Evolutionary conservation across 2,888 invertebrate species (phyloP), one percentile per base, ranked within the genome.

Genomic region (Clitarchus hookeri): DNA sequence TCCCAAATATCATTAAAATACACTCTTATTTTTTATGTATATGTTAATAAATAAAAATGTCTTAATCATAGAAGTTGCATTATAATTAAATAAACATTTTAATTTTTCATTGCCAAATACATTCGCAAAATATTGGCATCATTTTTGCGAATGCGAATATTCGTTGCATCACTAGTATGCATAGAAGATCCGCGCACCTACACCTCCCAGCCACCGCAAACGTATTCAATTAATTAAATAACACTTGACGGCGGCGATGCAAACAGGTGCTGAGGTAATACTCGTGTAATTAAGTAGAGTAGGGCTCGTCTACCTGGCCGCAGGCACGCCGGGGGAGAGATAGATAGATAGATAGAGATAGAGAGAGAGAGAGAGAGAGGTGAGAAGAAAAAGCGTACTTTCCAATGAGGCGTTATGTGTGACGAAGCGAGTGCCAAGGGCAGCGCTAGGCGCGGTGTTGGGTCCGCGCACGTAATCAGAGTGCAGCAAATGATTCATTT

Each of bases 231-330:
- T 65, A 65, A 65, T 65, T 65, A 65, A 65, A 65, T 65, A 65
- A 65, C 65, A 65, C 65, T 65, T 65, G 65, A 23, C 19, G 65
- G 65, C 65, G 65, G 65, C 65, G 65, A 19, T 23, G 19, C 65
- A n/a, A 65, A n/a, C 65, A 19, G 16, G 65, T 65, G 65, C 6
- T 23, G 65, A n/a, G 65, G 65, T 65, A 65, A 65, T 65, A n/a
- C 65, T 65, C 65, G 65, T 65, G 65, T 65, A 65, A 65, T 65
- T 65, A 65, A 65, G 65, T n/a, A 65, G 65, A 65, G 65, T 65
- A 23, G 11, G 19, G 65, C 65, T 11, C 65, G 19, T 6, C 65
- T 6, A 65, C 65, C 65, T n/a, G n/a, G n/a, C 53, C 65, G 48
- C 6, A 8, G 16, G 36, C n/a, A n/a, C n/a, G n/a, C n/a, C n/a